Percentiles rank a stretch among this genome's conserved stretches.
Evolutionary conservation across 2,113 vertebrate species (phyloP).

Genomic region (human (Homo sapiens)): GRCh38 chr14:36827001-36827500

Average conservation of each 20-base stretch:
- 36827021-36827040: not conserved
- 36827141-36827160: not conserved
- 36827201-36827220: slow-evolving; percentile 57
- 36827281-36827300: slow-evolving; percentile 18
- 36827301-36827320: not conserved
- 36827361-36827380: slow-evolving; percentile 5
- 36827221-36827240: slow-evolving; percentile 39
- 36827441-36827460: slow-evolving; percentile 50
- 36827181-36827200: slow-evolving; percentile 52
- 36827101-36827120: slow-evolving; percentile 2
- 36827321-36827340: not conserved
- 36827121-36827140: slow-evolving; percentile 17
- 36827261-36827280: slow-evolving; percentile 27
- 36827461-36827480: slow-evolving; percentile 48
- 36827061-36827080: not conserved
- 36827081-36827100: slow-evolving; percentile 30
- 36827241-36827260: slow-evolving; percentile 42
- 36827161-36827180: slow-evolving; percentile 36
- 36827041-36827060: not conserved
- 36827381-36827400: slow-evolving; percentile 44
- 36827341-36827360: not conserved
- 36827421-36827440: slow-evolving; percentile 64
- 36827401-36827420: not conserved
- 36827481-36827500: slow-evolving; percentile 57
- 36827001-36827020: not conserved